Conservation (phyloP, 2,797 vertebrate species). For the Betta splendens region DNA sequence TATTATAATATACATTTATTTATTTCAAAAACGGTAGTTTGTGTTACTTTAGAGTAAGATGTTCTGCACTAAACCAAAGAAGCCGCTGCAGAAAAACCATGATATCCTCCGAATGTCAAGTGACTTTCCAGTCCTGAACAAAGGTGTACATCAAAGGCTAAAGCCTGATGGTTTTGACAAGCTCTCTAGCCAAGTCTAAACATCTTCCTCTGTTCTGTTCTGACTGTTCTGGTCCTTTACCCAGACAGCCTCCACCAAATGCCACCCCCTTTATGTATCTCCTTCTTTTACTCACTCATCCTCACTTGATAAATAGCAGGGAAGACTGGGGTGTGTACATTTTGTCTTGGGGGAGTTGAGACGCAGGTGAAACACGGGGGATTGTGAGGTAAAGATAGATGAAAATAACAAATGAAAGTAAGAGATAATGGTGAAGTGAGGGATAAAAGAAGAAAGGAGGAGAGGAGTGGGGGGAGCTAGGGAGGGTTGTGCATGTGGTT, state of each 20-base stretch:
- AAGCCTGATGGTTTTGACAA: conserved; percentile 69
- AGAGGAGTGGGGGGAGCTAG: conserved; percentile 13
- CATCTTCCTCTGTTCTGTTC: conserved; percentile 68
- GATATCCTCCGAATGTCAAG: conserved; percentile 58
- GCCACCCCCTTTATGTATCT: conserved; percentile 3
- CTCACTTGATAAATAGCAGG: conserved; percentile 19
- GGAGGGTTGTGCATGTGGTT: conserved; percentile 76
- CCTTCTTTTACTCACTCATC: conserved; percentile 20
- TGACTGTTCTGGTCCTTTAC: conserved; percentile 56
- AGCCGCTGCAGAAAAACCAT: conserved; percentile 34
- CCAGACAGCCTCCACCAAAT: conserved; percentile 42
- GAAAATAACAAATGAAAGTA: conserved; percentile 3
- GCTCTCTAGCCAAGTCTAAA: conserved; percentile 60
- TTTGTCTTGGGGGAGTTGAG: neutral
- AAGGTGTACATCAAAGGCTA: conserved; percentile 61
- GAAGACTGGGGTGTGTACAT: neutral
- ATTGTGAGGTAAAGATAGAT: too few relatives aligned
- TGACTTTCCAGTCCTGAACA: conserved; percentile 55
- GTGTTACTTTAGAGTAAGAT: neutral
- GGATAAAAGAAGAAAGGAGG: conserved; percentile 21
- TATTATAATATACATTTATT: too few relatives aligned
- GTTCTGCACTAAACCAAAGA: conserved; percentile 26
- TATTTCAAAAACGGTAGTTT: too few relatives aligned
- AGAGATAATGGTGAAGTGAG: conserved; percentile 7
- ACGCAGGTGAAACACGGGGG: conserved; percentile 33